phyloP scores from a whole-genome alignment of 37 sponge, comb jelly and placozoan species.

The Hexactinellida sp. region DNA sequence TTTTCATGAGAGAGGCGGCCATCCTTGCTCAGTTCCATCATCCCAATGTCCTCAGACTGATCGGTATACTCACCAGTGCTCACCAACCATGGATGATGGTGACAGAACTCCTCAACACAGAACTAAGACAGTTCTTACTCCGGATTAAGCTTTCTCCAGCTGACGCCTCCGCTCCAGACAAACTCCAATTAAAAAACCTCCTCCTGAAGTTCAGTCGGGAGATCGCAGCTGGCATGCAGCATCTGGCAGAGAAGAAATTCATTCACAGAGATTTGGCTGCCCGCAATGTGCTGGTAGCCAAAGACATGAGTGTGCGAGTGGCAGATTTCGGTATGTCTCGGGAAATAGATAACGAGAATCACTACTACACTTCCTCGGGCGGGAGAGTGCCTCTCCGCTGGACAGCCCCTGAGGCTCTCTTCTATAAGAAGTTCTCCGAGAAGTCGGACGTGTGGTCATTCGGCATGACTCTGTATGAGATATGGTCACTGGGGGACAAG shows the following conservation, averaged over 20 bases:
- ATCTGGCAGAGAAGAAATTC: constrained; percentile 21
- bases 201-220: constrained; percentile 20
- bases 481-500: background rate
- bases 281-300: background rate
- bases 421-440: background rate
- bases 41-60: constrained; percentile 18
- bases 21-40: constrained; percentile 21
- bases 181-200: background rate
- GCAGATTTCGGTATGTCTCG: constrained; percentile 18
- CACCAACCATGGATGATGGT: constrained; percentile 7
- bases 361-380: background rate
- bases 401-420: constrained; percentile 10
- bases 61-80: background rate
- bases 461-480: background rate
- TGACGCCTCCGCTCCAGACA: background rate
- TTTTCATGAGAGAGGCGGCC: constrained; percentile 6
- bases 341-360: background rate
- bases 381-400: constrained; percentile 9
- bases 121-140: background rate
- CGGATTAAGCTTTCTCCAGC: background rate
- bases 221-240: constrained; percentile 21
- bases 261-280: constrained; percentile 11
- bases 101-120: background rate
- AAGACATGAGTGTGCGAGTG: background rate
- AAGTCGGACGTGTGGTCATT: constrained; percentile 14